Percentiles rank a stretch among this genome's conserved stretches.
phyloP scores from a whole-genome alignment of 2,888 invertebrate genomes.

The Drosophila cognata region DNA sequence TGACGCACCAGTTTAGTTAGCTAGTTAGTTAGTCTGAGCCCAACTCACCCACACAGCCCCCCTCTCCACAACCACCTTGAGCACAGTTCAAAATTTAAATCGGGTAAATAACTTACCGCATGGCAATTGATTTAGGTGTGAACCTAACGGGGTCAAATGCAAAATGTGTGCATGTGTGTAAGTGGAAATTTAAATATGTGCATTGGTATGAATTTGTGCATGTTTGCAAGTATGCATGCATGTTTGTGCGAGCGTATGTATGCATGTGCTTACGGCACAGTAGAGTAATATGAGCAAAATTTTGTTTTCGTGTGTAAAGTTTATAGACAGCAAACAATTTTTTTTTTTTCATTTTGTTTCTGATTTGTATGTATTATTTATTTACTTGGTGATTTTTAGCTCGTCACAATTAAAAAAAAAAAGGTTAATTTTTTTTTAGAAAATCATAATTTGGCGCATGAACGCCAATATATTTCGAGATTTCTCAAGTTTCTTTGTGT shows the following conservation, averaged over 20 bases:
- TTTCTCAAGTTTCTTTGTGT: constrained; percentile 22
- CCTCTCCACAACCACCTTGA: background rate
- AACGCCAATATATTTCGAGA: constrained; percentile 18
- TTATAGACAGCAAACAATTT: background rate
- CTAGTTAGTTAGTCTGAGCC: background rate
- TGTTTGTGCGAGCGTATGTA: constrained; percentile 8
- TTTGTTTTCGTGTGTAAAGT: background rate
- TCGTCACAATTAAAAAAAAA: background rate
- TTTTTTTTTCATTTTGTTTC: background rate
- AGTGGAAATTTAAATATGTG: background rate
- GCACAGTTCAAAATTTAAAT: constrained; percentile 36
- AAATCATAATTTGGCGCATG: constrained; percentile 17
- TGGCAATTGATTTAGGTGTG: constrained; percentile 51
- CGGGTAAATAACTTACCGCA: constrained; percentile 33
- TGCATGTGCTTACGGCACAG: background rate
- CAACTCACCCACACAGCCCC: background rate
- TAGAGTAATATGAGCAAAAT: background rate
- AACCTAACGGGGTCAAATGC: constrained; percentile 68
- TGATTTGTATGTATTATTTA: background rate
- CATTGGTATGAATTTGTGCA: background rate
- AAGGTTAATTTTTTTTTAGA: background rate
- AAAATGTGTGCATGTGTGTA: constrained; percentile 12
- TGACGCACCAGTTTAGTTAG: constrained; percentile 50
- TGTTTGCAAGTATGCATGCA: background rate
- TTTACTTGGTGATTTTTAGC: background rate